Evolutionary conservation across 2,888 invertebrate species (phyloP).

Genomic region (Hemistola chrysoprasaria): DNA sequence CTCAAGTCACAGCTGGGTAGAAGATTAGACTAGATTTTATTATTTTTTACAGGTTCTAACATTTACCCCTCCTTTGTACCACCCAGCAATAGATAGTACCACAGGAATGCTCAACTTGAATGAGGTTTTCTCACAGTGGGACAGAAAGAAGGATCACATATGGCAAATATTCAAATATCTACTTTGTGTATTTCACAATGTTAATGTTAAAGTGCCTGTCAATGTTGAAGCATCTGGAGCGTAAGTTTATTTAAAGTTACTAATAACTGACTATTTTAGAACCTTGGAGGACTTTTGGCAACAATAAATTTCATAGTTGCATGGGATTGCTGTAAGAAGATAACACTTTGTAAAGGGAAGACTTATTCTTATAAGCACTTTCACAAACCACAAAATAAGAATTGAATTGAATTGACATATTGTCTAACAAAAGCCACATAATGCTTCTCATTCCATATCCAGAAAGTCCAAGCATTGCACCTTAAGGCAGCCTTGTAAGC

Average conservation of each 20-base stretch:
- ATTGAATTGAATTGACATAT: no score
- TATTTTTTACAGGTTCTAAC: slow-evolving; percentile 85
- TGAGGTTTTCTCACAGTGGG: slow-evolving; percentile 93
- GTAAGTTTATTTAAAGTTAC: no score
- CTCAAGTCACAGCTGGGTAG: no score
- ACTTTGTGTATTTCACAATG: slow-evolving; percentile 90
- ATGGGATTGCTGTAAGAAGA: no score
- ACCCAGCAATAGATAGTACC: slow-evolving; percentile 91
- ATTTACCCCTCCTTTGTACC: slow-evolving; percentile 92
- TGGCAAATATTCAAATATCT: slow-evolving; percentile 95
- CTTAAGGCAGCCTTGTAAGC: no score
- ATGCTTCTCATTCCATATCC: no score
- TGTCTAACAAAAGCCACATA: no score
- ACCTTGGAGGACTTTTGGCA: background rate
- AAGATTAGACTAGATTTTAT: slow-evolving; percentile 4
- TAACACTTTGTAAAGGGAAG: no score
- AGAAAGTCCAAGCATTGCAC: no score
- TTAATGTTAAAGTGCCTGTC: slow-evolving; percentile 87
- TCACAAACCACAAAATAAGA: no score
- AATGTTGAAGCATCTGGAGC: slow-evolving; percentile 87
- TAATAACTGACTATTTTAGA: slow-evolving; percentile 10
- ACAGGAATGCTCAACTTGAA: slow-evolving; percentile 90
- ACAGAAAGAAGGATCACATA: slow-evolving; percentile 89
- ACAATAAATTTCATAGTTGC: no score
- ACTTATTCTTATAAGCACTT: no score